Base-by-base conservation (phyloP, 2,797 vertebrate species). In the Carcharodon carcharias region DNA sequence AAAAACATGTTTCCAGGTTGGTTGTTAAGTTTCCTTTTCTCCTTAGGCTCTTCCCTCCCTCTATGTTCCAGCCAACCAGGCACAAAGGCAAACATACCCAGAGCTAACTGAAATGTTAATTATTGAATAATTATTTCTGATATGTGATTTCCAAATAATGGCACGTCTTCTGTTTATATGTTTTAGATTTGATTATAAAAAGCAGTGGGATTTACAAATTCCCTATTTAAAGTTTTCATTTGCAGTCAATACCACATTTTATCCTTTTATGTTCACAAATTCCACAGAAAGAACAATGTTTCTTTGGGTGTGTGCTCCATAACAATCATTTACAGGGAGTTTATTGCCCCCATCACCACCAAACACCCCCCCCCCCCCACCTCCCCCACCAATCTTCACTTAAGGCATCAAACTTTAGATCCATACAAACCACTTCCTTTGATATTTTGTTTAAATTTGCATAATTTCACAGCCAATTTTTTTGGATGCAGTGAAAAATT, bases 321-420 rank as follows among this genome's bases (percentile, higher is more conserved):
- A 95, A 54, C 16, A 31, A 56, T 73, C 69, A 95, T 73, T 95
- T 77, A 77, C 45, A 77, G 69, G 58, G 50, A 73, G 69, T 56
- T 95, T 95, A 71, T 95, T 54, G 45, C 1, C 45, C 50, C 45
- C 50, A n/a, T n/a, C n/a, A n/a, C n/a, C n/a, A n/a, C n/a, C n/a
- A n/a, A n/a, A n/a, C n/a, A n/a, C n/a, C n/a, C 1, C 45, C 50
- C 45, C 50, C 21, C 21, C 56, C 45, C 45, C 0, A 0, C 45
- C 45, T 1, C 45, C 45, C 45, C 45, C 45, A 50, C 45, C 1
- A 50, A 50, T 73, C 93, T 16, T n/a, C 71, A 95, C 69, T 63
- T 95, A 35, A 73, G 94, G 5, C 71, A 95, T 95, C 50, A 95
- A 73, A 95, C 45, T 77, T 95, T 31, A 95, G 94, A 95, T n/a